Evolutionary conservation across 2,113 vertebrate species (phyloP), one percentile per base, ranked within the genome.

Genomic region (Drymodes brunneopygia): DNA sequence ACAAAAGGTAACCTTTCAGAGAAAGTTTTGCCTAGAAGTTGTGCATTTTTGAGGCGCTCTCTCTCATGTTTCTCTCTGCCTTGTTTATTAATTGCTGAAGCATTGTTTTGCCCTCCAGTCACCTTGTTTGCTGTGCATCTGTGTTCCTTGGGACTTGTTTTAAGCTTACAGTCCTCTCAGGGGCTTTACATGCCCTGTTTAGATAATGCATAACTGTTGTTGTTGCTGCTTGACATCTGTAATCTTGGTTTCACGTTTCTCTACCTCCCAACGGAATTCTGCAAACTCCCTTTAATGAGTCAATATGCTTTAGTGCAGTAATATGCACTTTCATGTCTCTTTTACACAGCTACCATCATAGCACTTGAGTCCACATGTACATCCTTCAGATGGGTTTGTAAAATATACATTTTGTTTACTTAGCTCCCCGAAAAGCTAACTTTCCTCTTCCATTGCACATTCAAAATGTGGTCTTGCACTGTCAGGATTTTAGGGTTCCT

Each of bases 351-450:
- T 47, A 23, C 24, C 16, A 4, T 48, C 21, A 2, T 48, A 85
- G 42, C 13, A 9, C 13, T 75, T 1, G 2, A 35, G 45, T 44
- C 67, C 18, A 33, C 11, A 3, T 7, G 15, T 36, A 8, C 36
- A 22, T 66, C 53, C 42, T 81, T 56, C 42, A 33, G 29, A 14
- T 40, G 6, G 18, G 8, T 85, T 67, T 45, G 40, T 60, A 19
- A 60, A 75, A 38, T 53, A 25, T 6, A 4, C 0, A 0, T 31
- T 62, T 1, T 1, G 27, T 73, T 88, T 47, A 22, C 21, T 57
- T 74, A 13, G 27, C 38, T 48, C 29, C 13, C 5, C 15, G 24
- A 38, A 83, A 62, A 42, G 17, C 47, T n/a, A 12, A 10, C 28
- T 60, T 54, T 42, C 17, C 16, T 58, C 23, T 35, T 58, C 20